A percentile compares a stretch with the other conserved stretches of the same genome.
Conservation (phyloP, 2,888 invertebrate species). For the Anodontia alba region DNA sequence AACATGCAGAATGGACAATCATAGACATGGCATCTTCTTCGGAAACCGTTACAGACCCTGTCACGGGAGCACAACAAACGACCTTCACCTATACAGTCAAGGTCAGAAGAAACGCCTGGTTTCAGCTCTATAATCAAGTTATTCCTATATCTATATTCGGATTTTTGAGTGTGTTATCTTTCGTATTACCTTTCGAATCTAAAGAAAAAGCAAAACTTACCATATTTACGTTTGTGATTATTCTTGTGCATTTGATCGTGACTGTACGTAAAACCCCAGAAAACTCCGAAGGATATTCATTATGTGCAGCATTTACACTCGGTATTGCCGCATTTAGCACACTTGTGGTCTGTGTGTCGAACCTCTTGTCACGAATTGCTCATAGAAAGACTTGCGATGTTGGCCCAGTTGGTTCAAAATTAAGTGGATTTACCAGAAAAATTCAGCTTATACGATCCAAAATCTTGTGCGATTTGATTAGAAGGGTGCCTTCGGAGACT, state of each 20-base stretch:
- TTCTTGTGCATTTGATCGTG: slow-evolving; percentile 19
- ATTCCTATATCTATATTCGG: slow-evolving; percentile 48
- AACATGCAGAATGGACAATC: slow-evolving; percentile 49
- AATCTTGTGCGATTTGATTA: not conserved
- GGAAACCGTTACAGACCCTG: slow-evolving; percentile 22
- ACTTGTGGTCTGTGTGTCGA: not conserved
- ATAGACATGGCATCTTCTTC: not conserved
- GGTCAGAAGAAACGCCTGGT: slow-evolving; percentile 43
- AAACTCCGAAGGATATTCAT: slow-evolving; percentile 45
- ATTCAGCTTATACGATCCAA: not conserved
- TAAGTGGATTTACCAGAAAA: slow-evolving; percentile 7
- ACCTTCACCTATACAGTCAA: slow-evolving; percentile 35
- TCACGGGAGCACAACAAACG: slow-evolving; percentile 21
- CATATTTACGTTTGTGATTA: slow-evolving; percentile 5
- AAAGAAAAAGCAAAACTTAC: slow-evolving; percentile 43
- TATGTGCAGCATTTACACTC: slow-evolving; percentile 40
- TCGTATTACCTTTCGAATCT: slow-evolving; percentile 37
- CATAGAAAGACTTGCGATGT: slow-evolving; percentile 1
- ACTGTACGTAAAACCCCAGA: slow-evolving; percentile 23
- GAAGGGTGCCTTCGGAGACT: not conserved
- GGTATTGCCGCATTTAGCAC: slow-evolving; percentile 44
- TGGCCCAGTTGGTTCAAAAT: not conserved
- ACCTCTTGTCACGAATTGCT: not conserved
- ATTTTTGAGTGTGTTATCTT: slow-evolving; percentile 48
- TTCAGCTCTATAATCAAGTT: slow-evolving; percentile 43